Conservation (phyloP, 2,797 vertebrate species). For the Sebastiscus tertius region DNA sequence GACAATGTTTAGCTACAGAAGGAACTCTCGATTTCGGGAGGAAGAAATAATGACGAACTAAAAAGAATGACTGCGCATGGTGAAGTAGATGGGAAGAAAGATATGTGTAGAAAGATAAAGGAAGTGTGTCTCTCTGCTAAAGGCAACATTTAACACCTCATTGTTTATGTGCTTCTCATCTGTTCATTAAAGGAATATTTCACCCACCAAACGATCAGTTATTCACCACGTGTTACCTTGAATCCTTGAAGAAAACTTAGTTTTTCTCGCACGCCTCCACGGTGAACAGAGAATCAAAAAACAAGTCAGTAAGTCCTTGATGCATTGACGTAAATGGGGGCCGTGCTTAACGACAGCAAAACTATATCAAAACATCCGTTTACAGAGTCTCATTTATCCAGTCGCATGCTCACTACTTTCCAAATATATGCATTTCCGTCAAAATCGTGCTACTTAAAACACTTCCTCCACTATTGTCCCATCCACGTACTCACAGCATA, state of each 20-base stretch:
- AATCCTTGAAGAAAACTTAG: neutral
- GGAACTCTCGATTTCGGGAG: neutral
- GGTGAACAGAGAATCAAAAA: neutral
- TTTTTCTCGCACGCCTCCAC: too few species aligned
- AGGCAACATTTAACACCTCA: neutral
- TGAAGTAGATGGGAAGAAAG: slow-evolving; percentile 21
- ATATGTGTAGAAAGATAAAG: slow-evolving; percentile 37
- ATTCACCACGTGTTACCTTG: neutral
- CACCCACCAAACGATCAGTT: neutral
- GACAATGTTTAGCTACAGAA: slow-evolving; percentile 3
- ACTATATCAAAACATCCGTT: neutral
- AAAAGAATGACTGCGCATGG: slow-evolving; percentile 1
- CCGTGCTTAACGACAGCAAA: neutral
- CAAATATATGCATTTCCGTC: neutral
- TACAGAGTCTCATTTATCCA: neutral
- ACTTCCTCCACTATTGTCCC: neutral
- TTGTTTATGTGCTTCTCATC: slow-evolving; percentile 21
- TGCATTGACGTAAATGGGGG: neutral
- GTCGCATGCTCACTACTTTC: neutral
- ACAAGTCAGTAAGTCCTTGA: neutral
- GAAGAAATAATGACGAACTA: slow-evolving; percentile 8
- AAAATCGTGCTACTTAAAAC: neutral
- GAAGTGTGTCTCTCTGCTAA: slow-evolving; percentile 31
- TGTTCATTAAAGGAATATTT: neutral
- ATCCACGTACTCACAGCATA: too few species aligned